These are phyloP conservation scores for Leptestheria dahalacensis DNA, from an alignment of 1,140 invertebrate genomes.

Conservation along the genomic window DNA sequence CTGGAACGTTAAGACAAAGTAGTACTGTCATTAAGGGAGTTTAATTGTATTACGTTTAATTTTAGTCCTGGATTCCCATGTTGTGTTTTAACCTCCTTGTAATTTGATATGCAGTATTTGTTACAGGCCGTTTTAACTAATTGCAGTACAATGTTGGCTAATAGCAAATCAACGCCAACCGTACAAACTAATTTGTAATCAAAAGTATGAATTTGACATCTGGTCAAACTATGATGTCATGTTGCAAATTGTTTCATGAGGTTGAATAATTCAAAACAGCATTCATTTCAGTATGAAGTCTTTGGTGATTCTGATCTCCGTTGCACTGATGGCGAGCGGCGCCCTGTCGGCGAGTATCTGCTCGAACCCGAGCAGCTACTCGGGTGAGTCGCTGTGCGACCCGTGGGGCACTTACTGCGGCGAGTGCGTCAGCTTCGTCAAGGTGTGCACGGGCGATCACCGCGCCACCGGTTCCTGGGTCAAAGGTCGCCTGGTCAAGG, in stretches of 20 bases:
- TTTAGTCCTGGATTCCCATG: no score
- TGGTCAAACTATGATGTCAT: not conserved
- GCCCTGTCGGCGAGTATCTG: not conserved
- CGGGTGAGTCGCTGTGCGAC: not conserved
- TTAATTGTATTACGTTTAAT: no score
- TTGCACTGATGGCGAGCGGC: not conserved
- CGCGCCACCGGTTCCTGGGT: not conserved
- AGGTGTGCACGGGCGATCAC: not conserved
- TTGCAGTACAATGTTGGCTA: no score
- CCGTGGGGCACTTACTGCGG: slow-evolving; percentile 8
- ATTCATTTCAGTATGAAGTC: not conserved
- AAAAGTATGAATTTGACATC: not conserved
- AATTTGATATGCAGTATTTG: no score
- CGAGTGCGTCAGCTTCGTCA: not conserved
- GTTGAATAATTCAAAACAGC: not conserved
- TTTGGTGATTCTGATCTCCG: not conserved
- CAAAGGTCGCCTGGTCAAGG: not conserved
- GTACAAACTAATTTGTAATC: no score
- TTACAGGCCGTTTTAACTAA: no score
- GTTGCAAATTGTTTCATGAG: not conserved
- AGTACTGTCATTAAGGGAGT: no score
- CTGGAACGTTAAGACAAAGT: no score
- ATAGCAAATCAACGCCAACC: no score
- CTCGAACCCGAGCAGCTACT: not conserved
- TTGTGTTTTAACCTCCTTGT: no score